Evolutionary conservation across 2,113 vertebrate species (phyloP), one percentile per base, ranked within the genome.

Genomic region (Sigmodon hispidus): DNA sequence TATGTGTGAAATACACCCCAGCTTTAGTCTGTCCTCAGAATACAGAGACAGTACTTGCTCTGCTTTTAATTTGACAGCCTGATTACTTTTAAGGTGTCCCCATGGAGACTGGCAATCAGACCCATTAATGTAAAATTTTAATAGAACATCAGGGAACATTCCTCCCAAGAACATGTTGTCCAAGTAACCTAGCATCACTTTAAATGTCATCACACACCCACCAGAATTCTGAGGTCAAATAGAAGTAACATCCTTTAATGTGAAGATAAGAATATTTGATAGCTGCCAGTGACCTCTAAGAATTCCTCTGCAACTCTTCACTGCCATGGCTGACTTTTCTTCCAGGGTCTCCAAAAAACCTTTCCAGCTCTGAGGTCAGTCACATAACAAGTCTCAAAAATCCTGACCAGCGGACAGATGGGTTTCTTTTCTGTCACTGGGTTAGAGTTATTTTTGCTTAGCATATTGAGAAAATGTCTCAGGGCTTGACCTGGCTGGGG

Each of bases 91-190:
- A 67, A 93, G 85, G 67, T 97, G 97, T 95, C 96, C 94, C 79
- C 90, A 52, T 6, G 0, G 61, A 15, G 89, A 90, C 96, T 94
- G 90, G 95, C 45, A 48, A 87, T 92, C 87, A 75, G 36, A 67
- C 90, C 77, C 69, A 94, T 63, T 79, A 93, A 81, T 89, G 95
- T 86, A 81, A 94, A 79, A 81, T 61, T 95, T 85, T 57, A 45
- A 52, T 80, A 95, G 63, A 98, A 91, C 86, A 92, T 88, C 97
- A 91, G 96, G 97, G 97, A 93, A 75, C 96, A 91, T 94, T 96
- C 97, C 96, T 98, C 98, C 98, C 97, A 97, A 97, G 97, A 98
- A 98, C 97, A 97, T 95, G 93, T 98, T 98, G 98, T 97, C 97
- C 94, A 96, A 96, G 93, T 97, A 97, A 96, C 96, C 94, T 95